phyloP scores from a whole-genome alignment of 64 coral and sea anemone genomes.

The Actinia tenebrosa region DNA sequence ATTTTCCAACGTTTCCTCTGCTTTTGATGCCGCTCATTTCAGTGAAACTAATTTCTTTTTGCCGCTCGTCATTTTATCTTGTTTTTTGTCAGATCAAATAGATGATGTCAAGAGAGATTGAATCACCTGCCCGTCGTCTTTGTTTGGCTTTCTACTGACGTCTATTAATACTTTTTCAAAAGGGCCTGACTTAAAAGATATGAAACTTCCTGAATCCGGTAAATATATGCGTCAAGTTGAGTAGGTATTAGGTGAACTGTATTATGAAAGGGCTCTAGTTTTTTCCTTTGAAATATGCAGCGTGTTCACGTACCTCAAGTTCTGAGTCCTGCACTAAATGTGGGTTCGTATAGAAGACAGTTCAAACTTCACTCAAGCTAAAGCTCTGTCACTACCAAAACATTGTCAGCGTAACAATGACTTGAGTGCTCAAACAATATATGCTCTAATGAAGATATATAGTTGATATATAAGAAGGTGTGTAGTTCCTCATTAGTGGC shows the following conservation, averaged over 20 bases:
- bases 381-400: neutral
- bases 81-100: conserved; percentile 1
- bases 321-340: neutral
- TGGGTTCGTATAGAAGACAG: neutral
- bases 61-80: conserved; percentile 8
- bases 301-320: neutral
- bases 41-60: neutral
- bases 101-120: conserved; percentile 16
- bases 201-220: conserved; percentile 14
- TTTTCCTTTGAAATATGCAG: neutral
- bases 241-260: conserved; percentile 7
- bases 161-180: conserved; percentile 14
- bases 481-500: neutral
- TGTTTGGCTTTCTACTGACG: conserved; percentile 7
- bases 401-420: neutral
- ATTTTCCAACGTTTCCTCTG: neutral
- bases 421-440: neutral
- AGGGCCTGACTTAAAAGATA: conserved; percentile 8
- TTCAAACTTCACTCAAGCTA: neutral
- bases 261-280: neutral
- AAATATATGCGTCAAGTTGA: neutral
- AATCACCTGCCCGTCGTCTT: neutral
- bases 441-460: neutral
- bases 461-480: neutral
- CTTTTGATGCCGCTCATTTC: neutral